Percentiles rank a stretch among this genome's conserved stretches.
These are phyloP conservation scores for Pogonocichla stellata DNA, from an alignment of 2,113 vertebrate species.

Conservation along the genomic window DNA sequence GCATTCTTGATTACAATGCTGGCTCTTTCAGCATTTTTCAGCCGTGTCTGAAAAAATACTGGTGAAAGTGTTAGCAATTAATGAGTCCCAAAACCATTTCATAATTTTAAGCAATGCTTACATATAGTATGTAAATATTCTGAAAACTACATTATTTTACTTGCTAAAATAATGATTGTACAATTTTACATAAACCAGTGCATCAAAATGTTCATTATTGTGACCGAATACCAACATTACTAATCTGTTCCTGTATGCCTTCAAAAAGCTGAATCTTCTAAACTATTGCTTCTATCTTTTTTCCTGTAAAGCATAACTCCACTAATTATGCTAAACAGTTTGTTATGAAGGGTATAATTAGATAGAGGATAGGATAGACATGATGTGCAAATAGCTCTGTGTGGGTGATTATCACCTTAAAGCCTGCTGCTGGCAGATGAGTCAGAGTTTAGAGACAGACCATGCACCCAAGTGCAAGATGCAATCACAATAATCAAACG, in stretches of 20 bases:
- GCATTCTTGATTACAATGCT: conserved; percentile 27
- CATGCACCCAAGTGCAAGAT: conserved; percentile 7
- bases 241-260: conserved; percentile 12
- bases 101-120: conserved; percentile 28
- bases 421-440: conserved; percentile 52
- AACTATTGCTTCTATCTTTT: conserved; percentile 29
- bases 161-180: conserved; percentile 5
- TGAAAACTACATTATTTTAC: conserved; percentile 22
- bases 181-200: background rate
- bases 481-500: conserved; percentile 15
- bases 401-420: conserved; percentile 63
- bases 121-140: background rate
- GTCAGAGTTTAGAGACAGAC: conserved; percentile 50
- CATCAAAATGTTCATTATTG: conserved; percentile 41
- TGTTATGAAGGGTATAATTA: conserved; percentile 65
- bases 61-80: conserved; percentile 70
- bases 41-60: conserved; percentile 58
- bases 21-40: conserved; percentile 62
- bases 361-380: conserved; percentile 32
- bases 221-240: conserved; percentile 38
- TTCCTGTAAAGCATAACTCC: conserved; percentile 31
- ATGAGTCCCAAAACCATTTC: conserved; percentile 75
- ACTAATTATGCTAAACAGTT: conserved; percentile 64
- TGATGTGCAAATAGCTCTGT: conserved; percentile 63
- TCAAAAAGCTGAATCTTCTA: conserved; percentile 25